phyloP scores from a whole-genome alignment of 1,140 invertebrate species.

The Aphaenogaster floridana region DNA sequence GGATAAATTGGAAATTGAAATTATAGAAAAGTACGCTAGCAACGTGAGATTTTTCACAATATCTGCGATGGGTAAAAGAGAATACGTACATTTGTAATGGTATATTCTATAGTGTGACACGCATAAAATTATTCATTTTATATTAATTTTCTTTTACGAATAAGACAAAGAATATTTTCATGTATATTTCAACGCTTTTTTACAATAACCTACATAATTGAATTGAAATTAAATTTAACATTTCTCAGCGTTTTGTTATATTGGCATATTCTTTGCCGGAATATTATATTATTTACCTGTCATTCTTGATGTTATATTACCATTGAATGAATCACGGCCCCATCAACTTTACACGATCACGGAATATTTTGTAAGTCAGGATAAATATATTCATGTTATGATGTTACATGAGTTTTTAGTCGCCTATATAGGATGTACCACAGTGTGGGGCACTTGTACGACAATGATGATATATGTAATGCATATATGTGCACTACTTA shows the following conservation, averaged over 20 bases:
- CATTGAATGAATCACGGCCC: constrained; percentile 45
- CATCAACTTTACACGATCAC: background rate
- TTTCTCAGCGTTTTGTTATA: background rate
- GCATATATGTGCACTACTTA: constrained; percentile 35
- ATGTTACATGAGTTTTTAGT: constrained; percentile 21
- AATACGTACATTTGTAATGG: background rate
- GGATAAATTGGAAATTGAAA: constrained; percentile 39
- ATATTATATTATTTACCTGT: constrained; percentile 2
- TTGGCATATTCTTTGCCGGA: background rate
- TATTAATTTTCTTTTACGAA: background rate
- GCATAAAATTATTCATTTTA: background rate
- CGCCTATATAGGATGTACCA: background rate
- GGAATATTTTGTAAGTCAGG: constrained; percentile 37
- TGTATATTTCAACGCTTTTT: background rate
- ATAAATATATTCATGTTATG: constrained; percentile 46
- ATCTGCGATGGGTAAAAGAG: background rate
- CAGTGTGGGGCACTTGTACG: background rate
- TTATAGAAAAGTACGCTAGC: constrained; percentile 19
- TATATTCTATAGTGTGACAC: background rate
- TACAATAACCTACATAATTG: background rate
- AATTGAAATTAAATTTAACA: constrained; percentile 8
- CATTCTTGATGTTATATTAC: constrained; percentile 29
- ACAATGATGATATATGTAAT: background rate
- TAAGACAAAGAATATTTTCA: background rate
- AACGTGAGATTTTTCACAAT: background rate